Evolutionary conservation across 2,113 vertebrate species (phyloP), one percentile per base, ranked within the genome.

Genomic region (Acanthisitta chloris): DNA sequence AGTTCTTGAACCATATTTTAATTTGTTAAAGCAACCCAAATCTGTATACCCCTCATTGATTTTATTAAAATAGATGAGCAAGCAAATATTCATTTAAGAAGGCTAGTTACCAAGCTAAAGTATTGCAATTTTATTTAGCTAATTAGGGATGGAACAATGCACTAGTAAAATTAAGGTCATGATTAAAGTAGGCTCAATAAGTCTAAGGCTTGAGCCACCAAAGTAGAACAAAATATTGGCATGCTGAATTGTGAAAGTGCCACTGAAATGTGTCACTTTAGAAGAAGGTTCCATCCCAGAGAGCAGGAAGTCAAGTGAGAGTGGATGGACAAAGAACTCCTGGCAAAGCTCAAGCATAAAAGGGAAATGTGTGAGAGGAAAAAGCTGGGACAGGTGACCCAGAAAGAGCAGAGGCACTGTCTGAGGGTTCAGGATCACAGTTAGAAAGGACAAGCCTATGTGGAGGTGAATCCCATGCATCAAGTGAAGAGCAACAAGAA

Each of bases 131-230:
- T 93, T 85, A 76, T 95, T 95, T 90, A 76, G 62, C 15, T 82
- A 88, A 88, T 96, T 91, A 94, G n/a, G 12, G 17, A 79, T 76
- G 81, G 81, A 91, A 90, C 73, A 91, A 82, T 88, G 90, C 70
- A 79, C 43, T 55, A 40, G 66, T 76, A 78, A 91, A 79, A 96
- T 91, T 90, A 85, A 90, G 79, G 78, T 94, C 66, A 76, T 34
- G 43, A 64, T 70, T 84, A 49, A 72, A 83, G 38, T 52, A 70
- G 15, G 38, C 19, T 88, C 31, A 79, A 11, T 45, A 71, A 51
- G 7, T 34, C 33, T 64, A 66, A 61, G 38, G 23, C 13, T 65
- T 65, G 19, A 82, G 28, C 33, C 45, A 77, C 49, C 28, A 34
- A 83, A 65, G 9, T 52, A 52, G 29, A 77, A 52, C 11, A 52